Evolutionary conservation across 2,888 invertebrate genomes (phyloP).

Genomic region (Lasiommata megera): DNA sequence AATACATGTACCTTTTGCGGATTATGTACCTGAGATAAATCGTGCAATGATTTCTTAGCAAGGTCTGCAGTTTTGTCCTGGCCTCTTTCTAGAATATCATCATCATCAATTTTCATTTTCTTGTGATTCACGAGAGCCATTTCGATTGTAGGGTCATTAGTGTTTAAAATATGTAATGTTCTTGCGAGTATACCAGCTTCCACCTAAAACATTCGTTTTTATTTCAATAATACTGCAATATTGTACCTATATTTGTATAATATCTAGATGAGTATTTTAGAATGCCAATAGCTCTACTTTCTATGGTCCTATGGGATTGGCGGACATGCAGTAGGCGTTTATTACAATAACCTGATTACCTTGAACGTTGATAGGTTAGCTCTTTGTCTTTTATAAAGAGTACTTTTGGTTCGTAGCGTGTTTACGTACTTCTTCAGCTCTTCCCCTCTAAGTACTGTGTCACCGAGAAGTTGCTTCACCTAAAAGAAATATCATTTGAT

Average conservation of each 20-base stretch:
- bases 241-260: too few species aligned
- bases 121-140: slow-evolving; percentile 76
- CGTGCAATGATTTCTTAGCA: slow-evolving; percentile 68
- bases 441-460: slow-evolving; percentile 88
- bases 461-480: slow-evolving; percentile 81
- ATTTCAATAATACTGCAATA: too few species aligned
- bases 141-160: slow-evolving; percentile 77
- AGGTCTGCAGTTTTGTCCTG: slow-evolving; percentile 58
- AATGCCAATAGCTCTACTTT: too few species aligned
- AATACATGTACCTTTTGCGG: too few species aligned
- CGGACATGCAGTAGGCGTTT: too few species aligned
- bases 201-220: slow-evolving; percentile 78
- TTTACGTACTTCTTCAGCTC: slow-evolving; percentile 93
- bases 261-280: too few species aligned
- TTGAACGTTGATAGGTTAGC: slow-evolving; percentile 87
- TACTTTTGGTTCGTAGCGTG: slow-evolving; percentile 89
- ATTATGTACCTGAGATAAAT: slow-evolving; percentile 65
- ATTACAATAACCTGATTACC: too few species aligned
- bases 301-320: too few species aligned
- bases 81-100: slow-evolving; percentile 80
- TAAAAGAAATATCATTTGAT: slow-evolving; percentile 23
- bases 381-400: slow-evolving; percentile 90
- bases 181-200: slow-evolving; percentile 89
- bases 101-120: slow-evolving; percentile 74
- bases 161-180: slow-evolving; percentile 87